Evolutionary conservation across 1,140 invertebrate species (phyloP), one percentile per base, ranked within the genome.

Genomic region (Xylocopa sonorina): DNA sequence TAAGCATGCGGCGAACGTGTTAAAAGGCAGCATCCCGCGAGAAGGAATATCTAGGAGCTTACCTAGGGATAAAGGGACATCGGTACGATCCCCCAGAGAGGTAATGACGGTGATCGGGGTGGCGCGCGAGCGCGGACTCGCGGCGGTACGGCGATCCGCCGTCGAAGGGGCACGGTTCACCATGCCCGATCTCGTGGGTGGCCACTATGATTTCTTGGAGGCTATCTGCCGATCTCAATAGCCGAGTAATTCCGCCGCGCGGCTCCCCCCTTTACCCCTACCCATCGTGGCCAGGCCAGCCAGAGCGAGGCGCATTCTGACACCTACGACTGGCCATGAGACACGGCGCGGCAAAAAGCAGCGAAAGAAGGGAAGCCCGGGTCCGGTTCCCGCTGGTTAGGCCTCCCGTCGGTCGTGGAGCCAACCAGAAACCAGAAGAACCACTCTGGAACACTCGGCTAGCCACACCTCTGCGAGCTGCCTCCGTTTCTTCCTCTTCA

Each of bases 341-440:
- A 81, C 84, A 83, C 88, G 80, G 64, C 68, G 63, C 63, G 48
- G 75, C 67, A 85, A 87, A 84, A 86, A 87, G 80, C 76, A 48
- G 69, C 78, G 83, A 84, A 79, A 78, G 78, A 83, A 84, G 51
- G 57, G 75, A 82, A 84, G 81, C 58, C 74, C 62, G 63, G 81
- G 81, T 82, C 87, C 82, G 81, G 85, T 80, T 84, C 80, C 81
- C 81, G 77, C 76, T 64, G 90, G 91, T 92, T 89, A 92, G 91
- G 92, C 91, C 92, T 92, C 91, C 92, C 87, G 89, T 90, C 82
- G 88, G 84, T 84, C 88, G 63, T 89, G 84, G 90, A 92, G 87
- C 92, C 92, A 93, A 93, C 92, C 92, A 93, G 92, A 89, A 89
- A 84, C 87, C 88, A 90, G 90, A 89, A 90, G 88, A 91, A 88